These are phyloP conservation scores for Leptocoma aspasia DNA, from an alignment of 2,113 vertebrate genomes.

Conservation along the genomic window DNA sequence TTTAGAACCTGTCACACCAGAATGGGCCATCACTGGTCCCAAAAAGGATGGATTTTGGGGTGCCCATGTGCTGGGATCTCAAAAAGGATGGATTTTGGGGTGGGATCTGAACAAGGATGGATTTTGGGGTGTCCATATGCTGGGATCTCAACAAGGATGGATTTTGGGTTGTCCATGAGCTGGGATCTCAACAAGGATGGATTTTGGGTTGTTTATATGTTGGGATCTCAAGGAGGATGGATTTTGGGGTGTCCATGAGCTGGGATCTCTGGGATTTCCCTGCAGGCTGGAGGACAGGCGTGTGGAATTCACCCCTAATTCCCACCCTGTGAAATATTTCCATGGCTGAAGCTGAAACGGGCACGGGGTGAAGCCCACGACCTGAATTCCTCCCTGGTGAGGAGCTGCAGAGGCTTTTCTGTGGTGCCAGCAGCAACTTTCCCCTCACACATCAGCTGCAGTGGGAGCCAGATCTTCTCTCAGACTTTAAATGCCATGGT, in stretches of 20 bases:
- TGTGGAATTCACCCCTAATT: not conserved
- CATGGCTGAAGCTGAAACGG: accelerated
- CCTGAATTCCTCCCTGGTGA: not conserved
- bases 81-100: accelerated
- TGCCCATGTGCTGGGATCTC: not conserved
- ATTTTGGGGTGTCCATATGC: not conserved
- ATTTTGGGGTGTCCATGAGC: not conserved
- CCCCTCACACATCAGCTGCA: not conserved
- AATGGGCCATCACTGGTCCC: accelerated
- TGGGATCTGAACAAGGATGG: accelerated
- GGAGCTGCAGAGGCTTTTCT: not conserved
- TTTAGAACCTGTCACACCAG: too few relatives aligned
- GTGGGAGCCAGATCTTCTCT: not conserved
- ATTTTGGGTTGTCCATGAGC: not conserved
- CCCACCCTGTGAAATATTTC: not conserved
- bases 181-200: too few relatives aligned
- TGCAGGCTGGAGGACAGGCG: accelerated
- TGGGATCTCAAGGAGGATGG: not conserved
- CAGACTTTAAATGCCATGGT: accelerated
- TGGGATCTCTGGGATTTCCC: not conserved
- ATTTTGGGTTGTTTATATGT: not conserved
- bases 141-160: accelerated
- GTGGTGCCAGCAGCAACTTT: not conserved
- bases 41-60: not conserved
- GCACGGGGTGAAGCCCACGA: accelerated